Conservation (phyloP, 1,140 invertebrate species). For the Pantala flavescens region DNA sequence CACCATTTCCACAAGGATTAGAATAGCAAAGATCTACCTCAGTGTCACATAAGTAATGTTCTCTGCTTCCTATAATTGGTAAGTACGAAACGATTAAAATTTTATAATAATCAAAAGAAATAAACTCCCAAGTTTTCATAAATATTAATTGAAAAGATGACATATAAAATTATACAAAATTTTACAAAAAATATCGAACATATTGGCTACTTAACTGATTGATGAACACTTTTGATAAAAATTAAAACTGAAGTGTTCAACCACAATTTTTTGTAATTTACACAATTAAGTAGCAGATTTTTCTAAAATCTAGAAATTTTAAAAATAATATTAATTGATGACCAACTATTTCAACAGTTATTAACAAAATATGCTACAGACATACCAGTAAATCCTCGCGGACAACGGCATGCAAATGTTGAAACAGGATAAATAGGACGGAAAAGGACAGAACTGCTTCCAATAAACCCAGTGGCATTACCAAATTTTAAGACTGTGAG, state of each 20-base stretch:
- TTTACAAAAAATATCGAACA: background rate
- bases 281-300: no score
- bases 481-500: conserved; percentile 85
- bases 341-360: no score
- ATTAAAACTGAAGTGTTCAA: no score
- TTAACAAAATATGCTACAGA: conserved; percentile 2
- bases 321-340: no score
- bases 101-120: conserved; percentile 17
- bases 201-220: no score
- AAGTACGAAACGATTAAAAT: no score
- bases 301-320: no score
- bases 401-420: conserved; percentile 85
- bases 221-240: no score
- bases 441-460: conserved; percentile 83
- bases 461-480: conserved; percentile 85
- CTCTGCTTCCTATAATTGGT: conserved; percentile 54
- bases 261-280: no score
- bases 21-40: conserved; percentile 97
- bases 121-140: no score
- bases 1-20: conserved; percentile 83
- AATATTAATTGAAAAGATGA: conserved; percentile 4
- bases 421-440: conserved; percentile 90
- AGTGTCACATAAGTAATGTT: conserved; percentile 89
- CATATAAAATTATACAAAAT: background rate
- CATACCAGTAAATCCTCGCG: conserved; percentile 61